Conservation (phyloP, 2,888 invertebrate genomes). For the Barypeithes pellucidus region DNA sequence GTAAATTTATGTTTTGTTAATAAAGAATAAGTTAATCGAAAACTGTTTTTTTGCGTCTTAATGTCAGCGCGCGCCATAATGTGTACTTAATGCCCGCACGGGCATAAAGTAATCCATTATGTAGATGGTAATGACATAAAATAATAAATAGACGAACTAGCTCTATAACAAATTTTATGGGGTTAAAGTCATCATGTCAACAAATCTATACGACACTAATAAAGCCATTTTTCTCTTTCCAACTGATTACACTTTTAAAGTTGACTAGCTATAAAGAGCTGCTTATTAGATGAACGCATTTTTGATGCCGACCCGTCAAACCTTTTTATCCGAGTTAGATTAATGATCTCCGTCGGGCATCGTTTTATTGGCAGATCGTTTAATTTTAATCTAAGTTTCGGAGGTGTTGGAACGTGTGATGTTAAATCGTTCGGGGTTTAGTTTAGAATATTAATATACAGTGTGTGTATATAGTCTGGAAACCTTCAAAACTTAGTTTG, state of each 20-base stretch:
- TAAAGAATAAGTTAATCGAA: too few species aligned
- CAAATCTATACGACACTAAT: constrained; percentile 25
- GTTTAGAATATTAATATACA: not conserved
- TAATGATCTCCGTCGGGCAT: constrained; percentile 6
- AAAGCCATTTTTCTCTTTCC: constrained; percentile 29
- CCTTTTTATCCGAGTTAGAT: constrained; percentile 31
- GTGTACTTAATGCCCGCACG: too few species aligned
- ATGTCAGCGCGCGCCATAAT: too few species aligned
- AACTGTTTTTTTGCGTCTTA: too few species aligned
- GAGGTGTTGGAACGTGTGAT: constrained; percentile 10
- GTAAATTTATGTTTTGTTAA: too few species aligned
- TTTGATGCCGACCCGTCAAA: constrained; percentile 26
- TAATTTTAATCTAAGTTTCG: constrained; percentile 24
- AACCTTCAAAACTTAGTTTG: too few species aligned
- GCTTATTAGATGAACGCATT: constrained; percentile 33
- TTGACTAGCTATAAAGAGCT: constrained; percentile 27
- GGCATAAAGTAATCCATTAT: too few species aligned
- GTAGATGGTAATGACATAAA: too few species aligned
- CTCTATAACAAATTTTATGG: too few species aligned
- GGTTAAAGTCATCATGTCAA: not conserved
- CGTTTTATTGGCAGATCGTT: constrained; percentile 26
- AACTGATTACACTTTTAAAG: constrained; percentile 28
- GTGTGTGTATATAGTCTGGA: too few species aligned
- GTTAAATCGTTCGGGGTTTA: constrained; percentile 3
- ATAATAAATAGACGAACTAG: too few species aligned